Evolutionary conservation across 2,888 invertebrate species (phyloP).

Genomic region (Cynaeus angustus): DNA sequence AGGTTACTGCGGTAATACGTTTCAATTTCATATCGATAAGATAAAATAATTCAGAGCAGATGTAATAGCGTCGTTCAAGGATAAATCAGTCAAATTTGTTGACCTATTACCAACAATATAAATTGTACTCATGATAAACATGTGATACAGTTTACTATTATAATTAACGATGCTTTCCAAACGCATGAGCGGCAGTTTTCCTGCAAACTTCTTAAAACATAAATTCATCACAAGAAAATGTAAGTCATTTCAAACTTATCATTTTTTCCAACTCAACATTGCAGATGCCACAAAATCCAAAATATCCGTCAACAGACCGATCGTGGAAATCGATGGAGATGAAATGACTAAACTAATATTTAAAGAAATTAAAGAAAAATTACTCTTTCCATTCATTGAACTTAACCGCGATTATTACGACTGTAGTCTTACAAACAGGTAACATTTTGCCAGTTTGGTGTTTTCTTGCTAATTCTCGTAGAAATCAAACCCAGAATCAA

Average conservation of each 20-base stretch:
- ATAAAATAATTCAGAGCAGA: too few species aligned
- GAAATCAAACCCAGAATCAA: constrained; percentile 88
- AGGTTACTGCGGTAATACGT: too few species aligned
- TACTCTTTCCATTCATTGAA: constrained; percentile 84
- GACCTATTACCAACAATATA: constrained; percentile 4
- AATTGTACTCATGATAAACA: constrained; percentile 8
- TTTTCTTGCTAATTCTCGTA: constrained; percentile 51
- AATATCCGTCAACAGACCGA: constrained; percentile 80
- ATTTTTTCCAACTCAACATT: not conserved
- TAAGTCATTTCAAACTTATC: constrained; percentile 8
- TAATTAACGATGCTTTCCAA: constrained; percentile 6
- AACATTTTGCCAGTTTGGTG: constrained; percentile 27
- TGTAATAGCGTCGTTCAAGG: not conserved
- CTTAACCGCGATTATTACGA: constrained; percentile 90
- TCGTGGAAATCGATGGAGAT: constrained; percentile 94
- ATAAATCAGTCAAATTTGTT: constrained; percentile 12
- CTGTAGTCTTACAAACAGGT: constrained; percentile 84
- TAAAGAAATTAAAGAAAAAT: constrained; percentile 90
- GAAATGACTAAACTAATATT: constrained; percentile 96
- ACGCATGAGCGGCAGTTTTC: too few species aligned
- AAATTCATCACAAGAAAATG: constrained; percentile 22
- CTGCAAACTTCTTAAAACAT: too few species aligned
- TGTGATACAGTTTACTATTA: constrained; percentile 22
- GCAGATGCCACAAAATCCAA: constrained; percentile 76
- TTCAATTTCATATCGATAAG: too few species aligned